Conservation (phyloP, 2,888 invertebrate species). For the Calameuta idolon region DNA sequence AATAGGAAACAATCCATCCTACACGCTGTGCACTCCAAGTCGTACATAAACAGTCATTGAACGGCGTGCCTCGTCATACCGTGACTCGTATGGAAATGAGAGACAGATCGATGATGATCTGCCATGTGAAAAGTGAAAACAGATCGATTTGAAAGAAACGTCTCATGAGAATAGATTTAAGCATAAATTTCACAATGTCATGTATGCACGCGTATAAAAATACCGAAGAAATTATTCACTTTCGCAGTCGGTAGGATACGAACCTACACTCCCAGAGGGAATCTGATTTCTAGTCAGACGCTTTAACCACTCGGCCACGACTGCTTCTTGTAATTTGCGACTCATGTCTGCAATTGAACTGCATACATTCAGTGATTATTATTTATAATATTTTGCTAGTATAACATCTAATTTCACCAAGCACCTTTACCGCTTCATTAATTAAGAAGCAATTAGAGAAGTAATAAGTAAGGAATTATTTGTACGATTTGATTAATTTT, state of each 20-base stretch:
- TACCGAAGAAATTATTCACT: not conserved
- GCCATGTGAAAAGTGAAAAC: not conserved
- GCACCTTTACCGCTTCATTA: not conserved
- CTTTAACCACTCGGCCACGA: slow-evolving; percentile 91
- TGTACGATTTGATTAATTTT: too few species aligned
- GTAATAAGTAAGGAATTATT: not conserved
- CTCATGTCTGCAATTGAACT: not conserved
- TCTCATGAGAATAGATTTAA: not conserved
- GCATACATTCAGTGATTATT: not conserved
- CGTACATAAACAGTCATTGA: slow-evolving; percentile 2
- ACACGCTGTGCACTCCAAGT: not conserved
- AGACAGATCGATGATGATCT: not conserved
- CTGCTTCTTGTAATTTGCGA: slow-evolving; percentile 67
- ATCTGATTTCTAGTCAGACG: slow-evolving; percentile 92
- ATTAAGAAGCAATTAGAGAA: not conserved
- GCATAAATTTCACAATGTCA: not conserved
- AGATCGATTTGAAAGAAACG: not conserved
- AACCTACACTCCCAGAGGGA: slow-evolving; percentile 93
- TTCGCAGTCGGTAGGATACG: slow-evolving; percentile 88
- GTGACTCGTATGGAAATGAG: not conserved
- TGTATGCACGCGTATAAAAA: not conserved
- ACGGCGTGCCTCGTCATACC: not conserved
- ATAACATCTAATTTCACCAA: not conserved
- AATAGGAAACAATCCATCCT: slow-evolving; percentile 12
- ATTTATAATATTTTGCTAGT: not conserved